phyloP scores from a whole-genome alignment of 2,797 vertebrate genomes.

The Salmo trutta region DNA sequence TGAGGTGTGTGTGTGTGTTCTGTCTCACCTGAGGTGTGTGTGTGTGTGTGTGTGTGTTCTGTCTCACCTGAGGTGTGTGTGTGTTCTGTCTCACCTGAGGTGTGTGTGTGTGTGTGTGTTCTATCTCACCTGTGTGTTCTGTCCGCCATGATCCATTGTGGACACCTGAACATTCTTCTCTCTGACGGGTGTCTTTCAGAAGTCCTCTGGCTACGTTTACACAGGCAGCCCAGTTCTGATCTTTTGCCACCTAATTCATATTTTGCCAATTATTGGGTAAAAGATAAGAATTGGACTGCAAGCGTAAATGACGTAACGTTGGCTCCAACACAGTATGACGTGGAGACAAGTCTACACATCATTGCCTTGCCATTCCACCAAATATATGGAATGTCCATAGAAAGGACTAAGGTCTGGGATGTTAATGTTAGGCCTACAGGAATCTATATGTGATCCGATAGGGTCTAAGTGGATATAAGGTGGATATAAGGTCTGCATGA shows the following conservation, averaged over 20 bases:
- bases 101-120: too few relatives aligned
- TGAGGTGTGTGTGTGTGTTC: background rate
- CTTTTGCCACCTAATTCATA: too few relatives aligned
- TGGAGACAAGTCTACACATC: too few relatives aligned
- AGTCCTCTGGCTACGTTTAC: background rate
- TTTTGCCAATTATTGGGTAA: too few relatives aligned
- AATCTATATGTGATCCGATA: background rate
- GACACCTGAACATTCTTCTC: background rate
- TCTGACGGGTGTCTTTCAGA: background rate
- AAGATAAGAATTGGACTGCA: too few relatives aligned
- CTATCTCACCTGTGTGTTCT: background rate
- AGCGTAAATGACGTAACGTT: too few relatives aligned
- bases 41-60: background rate
- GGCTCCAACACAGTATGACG: too few relatives aligned
- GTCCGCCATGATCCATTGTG: background rate
- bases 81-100: background rate
- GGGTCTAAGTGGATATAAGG: background rate
- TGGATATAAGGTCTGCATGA: background rate
- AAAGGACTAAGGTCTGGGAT: background rate
- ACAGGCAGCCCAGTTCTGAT: background rate
- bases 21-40: background rate
- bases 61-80: background rate
- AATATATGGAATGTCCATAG: background rate
- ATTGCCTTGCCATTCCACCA: too few relatives aligned
- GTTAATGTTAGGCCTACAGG: background rate